phyloP scores from a whole-genome alignment of 2,797 vertebrate genomes.

The Rhinophrynus dorsalis region DNA sequence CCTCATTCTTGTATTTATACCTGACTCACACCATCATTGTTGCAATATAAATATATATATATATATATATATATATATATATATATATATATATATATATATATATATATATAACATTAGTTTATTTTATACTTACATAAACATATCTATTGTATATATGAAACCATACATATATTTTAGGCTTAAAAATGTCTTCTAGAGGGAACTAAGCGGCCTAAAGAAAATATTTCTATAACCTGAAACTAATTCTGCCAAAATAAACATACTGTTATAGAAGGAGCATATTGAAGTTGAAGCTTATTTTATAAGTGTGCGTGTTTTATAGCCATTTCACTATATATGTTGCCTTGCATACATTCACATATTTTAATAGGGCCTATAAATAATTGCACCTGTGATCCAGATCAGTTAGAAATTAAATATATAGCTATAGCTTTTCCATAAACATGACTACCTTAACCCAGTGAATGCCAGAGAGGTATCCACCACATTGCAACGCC shows the following conservation, averaged over 20 bases:
- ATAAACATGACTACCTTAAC: constrained; percentile 46
- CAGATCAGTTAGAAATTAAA: constrained; percentile 50
- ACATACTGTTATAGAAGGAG: constrained; percentile 36
- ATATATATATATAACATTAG: no score
- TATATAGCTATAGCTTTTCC: constrained; percentile 47
- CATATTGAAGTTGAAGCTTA: constrained; percentile 42
- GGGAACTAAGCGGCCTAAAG: constrained; percentile 34
- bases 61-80: no score
- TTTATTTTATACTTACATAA: constrained; percentile 21
- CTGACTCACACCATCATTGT: no score
- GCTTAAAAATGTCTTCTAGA: constrained; percentile 41
- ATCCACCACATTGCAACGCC: no score
- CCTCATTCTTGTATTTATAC: no score
- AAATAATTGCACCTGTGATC: constrained; percentile 50
- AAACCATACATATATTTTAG: constrained; percentile 30
- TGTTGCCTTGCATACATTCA: constrained; percentile 45
- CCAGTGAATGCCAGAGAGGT: no score
- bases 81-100: no score
- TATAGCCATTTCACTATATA: constrained; percentile 46
- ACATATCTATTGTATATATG: constrained; percentile 29
- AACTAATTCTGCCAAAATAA: constrained; percentile 45
- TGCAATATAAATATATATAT: no score
- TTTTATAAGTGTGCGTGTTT: constrained; percentile 47
- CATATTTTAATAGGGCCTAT: constrained; percentile 48
- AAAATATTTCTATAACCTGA: constrained; percentile 47